Percentiles rank a stretch among this genome's conserved stretches.
Evolutionary conservation across 2,888 invertebrate species (phyloP).

Genomic region (Gnatocerus cornutus): DNA sequence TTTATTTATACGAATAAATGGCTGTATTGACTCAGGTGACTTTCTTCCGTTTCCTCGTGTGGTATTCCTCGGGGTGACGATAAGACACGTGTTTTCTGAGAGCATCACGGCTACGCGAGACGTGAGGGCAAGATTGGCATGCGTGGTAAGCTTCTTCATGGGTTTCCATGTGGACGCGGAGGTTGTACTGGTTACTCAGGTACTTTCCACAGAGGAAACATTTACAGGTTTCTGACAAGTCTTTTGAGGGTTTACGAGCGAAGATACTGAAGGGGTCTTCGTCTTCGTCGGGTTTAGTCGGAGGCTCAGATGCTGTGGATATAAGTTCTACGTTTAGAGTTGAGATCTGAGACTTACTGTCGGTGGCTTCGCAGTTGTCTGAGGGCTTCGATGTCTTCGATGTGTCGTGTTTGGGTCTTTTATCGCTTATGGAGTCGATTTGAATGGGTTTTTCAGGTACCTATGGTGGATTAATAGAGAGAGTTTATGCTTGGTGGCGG

Average conservation of each 20-base stretch:
- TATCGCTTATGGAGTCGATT: constrained; percentile 28
- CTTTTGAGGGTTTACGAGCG: constrained; percentile 54
- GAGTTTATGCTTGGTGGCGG: not conserved
- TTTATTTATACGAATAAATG: constrained; percentile 48
- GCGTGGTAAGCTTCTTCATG: constrained; percentile 92
- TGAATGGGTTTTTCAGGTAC: constrained; percentile 58
- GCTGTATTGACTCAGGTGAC: constrained; percentile 43
- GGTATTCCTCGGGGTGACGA: constrained; percentile 80
- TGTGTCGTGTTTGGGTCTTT: constrained; percentile 26
- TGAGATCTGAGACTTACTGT: not conserved
- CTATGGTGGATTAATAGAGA: constrained; percentile 48
- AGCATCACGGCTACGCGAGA: constrained; percentile 90
- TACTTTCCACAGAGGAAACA: constrained; percentile 92
- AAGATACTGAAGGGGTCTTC: constrained; percentile 14
- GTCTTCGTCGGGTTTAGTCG: constrained; percentile 37
- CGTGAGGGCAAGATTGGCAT: constrained; percentile 90
- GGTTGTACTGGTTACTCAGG: constrained; percentile 91
- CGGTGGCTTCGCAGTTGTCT: constrained; percentile 5
- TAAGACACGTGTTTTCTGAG: constrained; percentile 92
- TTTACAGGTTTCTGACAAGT: constrained; percentile 70
- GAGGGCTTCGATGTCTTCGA: not conserved
- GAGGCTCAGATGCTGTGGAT: not conserved
- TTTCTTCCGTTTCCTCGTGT: constrained; percentile 70
- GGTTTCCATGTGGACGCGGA: constrained; percentile 92
- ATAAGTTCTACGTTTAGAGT: too few relatives aligned